These are phyloP conservation scores for Tricholaema leucomelas DNA, from an alignment of 2,113 vertebrate species.

Conservation along the genomic window DNA sequence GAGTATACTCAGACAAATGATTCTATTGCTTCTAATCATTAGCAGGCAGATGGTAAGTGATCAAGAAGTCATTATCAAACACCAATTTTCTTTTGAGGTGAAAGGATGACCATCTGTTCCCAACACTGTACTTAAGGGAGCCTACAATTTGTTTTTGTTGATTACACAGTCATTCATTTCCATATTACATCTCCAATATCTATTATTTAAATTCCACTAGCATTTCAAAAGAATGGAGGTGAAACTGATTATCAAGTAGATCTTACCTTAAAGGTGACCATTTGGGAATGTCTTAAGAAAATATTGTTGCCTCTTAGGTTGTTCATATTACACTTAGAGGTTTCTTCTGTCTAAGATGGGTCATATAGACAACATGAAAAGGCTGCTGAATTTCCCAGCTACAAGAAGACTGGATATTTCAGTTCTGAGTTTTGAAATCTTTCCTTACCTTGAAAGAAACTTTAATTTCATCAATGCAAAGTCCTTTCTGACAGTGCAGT, in stretches of 20 bases:
- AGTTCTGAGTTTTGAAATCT: not conserved
- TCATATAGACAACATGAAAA: not conserved
- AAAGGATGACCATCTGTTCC: constrained; percentile 62
- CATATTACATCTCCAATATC: not conserved
- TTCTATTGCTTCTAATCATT: constrained; percentile 25
- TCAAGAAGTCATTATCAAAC: constrained; percentile 69
- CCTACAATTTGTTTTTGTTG: not conserved
- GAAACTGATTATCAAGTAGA: not conserved
- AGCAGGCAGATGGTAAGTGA: constrained; percentile 63
- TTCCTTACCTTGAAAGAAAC: not conserved
- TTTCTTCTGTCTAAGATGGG: accelerated
- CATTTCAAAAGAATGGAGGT: not conserved
- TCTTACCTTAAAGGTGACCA: not conserved
- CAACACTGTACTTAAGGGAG: not conserved
- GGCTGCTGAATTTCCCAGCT: not conserved
- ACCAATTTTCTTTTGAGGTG: constrained; percentile 43
- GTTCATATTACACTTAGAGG: not conserved
- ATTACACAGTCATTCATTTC: not conserved
- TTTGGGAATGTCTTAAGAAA: not conserved
- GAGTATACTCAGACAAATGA: constrained; percentile 24
- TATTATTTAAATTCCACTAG: not conserved
- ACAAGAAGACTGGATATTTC: not conserved
- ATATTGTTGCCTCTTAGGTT: not conserved
- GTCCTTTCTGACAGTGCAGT: not conserved
- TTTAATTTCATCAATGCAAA: accelerated